Conservation (phyloP, 2,888 invertebrate species). For the Meiosimyza decipiens region DNA sequence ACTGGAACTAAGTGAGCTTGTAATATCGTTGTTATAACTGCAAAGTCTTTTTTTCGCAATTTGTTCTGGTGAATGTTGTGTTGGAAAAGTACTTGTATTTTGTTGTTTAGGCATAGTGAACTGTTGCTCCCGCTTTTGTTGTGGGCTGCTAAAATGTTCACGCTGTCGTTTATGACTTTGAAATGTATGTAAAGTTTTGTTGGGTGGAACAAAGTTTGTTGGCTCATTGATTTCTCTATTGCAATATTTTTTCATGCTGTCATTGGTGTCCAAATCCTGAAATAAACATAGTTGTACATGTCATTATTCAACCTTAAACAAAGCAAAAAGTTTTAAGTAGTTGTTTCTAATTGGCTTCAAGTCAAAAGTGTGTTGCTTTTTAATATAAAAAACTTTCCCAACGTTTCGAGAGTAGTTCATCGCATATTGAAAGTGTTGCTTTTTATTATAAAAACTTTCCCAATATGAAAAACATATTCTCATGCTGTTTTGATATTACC, state of each 20-base stretch:
- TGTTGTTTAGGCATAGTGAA: constrained; percentile 41
- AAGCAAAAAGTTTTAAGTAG: too few species aligned
- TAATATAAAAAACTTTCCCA: not conserved
- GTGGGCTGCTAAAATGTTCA: constrained; percentile 44
- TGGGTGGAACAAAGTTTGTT: constrained; percentile 33
- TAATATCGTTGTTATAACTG: constrained; percentile 63
- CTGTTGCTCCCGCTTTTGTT: constrained; percentile 32
- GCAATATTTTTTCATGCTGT: constrained; percentile 60
- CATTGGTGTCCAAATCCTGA: constrained; percentile 55
- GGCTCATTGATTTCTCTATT: constrained; percentile 50
- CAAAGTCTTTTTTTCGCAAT: constrained; percentile 59
- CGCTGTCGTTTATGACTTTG: constrained; percentile 57
- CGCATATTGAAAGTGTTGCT: too few species aligned
- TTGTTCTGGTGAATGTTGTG: constrained; percentile 58
- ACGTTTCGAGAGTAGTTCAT: too few species aligned
- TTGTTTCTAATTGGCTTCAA: not conserved
- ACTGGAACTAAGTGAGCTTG: constrained; percentile 65
- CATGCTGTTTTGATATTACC: too few species aligned
- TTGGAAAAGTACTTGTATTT: constrained; percentile 21
- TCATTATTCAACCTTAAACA: not conserved
- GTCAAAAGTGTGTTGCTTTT: not conserved
- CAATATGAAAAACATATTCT: too few species aligned
- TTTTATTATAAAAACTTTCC: too few species aligned
- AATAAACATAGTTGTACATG: constrained; percentile 39
- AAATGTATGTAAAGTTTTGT: constrained; percentile 28